Percentiles rank a stretch among this genome's conserved stretches.
Conservation (phyloP, 2,113 vertebrate genomes). For the Osmerus eperlanus region DNA sequence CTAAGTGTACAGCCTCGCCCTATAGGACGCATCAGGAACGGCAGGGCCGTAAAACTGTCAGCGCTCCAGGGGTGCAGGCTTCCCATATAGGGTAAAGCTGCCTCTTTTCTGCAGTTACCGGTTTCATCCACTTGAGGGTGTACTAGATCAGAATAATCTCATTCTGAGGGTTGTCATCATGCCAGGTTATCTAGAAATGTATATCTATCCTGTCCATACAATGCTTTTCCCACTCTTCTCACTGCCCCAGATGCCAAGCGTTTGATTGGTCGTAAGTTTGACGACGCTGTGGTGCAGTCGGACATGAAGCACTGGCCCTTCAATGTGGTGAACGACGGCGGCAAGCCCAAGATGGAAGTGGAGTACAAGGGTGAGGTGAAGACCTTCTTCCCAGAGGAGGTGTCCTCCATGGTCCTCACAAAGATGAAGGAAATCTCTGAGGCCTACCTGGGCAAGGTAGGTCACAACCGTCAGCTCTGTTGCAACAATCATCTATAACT, state of each 20-base stretch:
- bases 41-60: neutral
- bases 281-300: slow-evolving; percentile 83
- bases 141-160: neutral
- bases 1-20: too few species aligned
- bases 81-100: too few species aligned
- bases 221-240: neutral
- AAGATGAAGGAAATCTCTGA: slow-evolving; percentile 94
- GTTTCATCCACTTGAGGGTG: neutral
- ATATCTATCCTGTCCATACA: neutral
- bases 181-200: neutral
- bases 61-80: neutral
- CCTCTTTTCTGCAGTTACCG: neutral
- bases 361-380: slow-evolving; percentile 87
- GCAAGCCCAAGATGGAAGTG: slow-evolving; percentile 85
- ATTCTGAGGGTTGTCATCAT: neutral
- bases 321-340: slow-evolving; percentile 80
- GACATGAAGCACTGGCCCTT: slow-evolving; percentile 95
- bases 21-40: too few species aligned
- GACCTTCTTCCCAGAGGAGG: slow-evolving; percentile 83
- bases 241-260: slow-evolving; percentile 80
- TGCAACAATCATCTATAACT: neutral
- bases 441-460: slow-evolving; percentile 85
- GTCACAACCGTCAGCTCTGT: slow-evolving; percentile 4
- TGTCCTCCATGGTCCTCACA: slow-evolving; percentile 89
- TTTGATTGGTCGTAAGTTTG: slow-evolving; percentile 85